Conservation (phyloP, 2,888 invertebrate species). For the Drosophila flavopinicola region DNA sequence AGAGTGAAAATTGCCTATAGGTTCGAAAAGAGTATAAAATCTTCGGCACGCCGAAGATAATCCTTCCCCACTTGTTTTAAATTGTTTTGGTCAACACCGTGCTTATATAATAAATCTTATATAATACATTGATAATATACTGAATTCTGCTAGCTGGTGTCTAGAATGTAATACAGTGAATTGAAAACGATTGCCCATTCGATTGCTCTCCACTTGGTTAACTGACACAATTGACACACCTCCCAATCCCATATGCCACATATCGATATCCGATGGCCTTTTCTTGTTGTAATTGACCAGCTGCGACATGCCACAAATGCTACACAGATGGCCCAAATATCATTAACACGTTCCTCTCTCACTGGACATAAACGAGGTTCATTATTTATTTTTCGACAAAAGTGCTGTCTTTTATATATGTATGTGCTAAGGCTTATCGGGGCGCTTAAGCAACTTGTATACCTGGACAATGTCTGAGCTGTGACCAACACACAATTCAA, state of each 20-base stretch:
- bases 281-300: slow-evolving; percentile 14
- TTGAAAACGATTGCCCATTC: background rate
- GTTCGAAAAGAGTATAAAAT: no score
- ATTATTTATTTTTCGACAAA: slow-evolving; percentile 29
- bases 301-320: slow-evolving; percentile 13
- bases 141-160: background rate
- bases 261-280: slow-evolving; percentile 13
- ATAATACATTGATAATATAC: no score
- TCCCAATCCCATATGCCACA: background rate
- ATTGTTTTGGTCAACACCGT: no score
- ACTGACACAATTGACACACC: slow-evolving; percentile 8
- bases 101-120: no score
- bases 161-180: background rate
- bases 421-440: slow-evolving; percentile 9
- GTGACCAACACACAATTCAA: slow-evolving; percentile 49
- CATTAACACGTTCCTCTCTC: slow-evolving; percentile 40
- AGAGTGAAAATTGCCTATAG: no score
- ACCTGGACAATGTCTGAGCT: slow-evolving; percentile 24
- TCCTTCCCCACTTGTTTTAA: no score
- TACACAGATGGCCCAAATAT: slow-evolving; percentile 19
- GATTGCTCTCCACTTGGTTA: background rate
- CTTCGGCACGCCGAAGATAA: no score
- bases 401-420: slow-evolving; percentile 11
- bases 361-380: slow-evolving; percentile 21
- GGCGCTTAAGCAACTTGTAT: background rate